A percentile compares a stretch with the other conserved stretches of the same genome.
Evolutionary conservation across 2,113 vertebrate species (phyloP).

Genomic region (Melierax canorus): DNA sequence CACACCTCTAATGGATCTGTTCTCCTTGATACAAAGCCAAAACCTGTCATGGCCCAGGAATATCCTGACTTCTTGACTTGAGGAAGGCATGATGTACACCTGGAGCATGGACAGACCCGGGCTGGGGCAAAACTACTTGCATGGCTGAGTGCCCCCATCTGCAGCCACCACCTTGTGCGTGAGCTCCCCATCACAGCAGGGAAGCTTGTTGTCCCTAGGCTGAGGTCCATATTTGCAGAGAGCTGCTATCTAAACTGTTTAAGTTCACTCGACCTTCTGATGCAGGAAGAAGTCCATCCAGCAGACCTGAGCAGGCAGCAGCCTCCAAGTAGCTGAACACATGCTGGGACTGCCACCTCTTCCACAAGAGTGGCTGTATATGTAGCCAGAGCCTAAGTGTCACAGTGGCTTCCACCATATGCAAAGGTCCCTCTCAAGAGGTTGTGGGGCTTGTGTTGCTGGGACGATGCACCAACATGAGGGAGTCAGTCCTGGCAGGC

Average conservation of each 20-base stretch:
- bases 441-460: not conserved
- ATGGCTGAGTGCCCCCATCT: not conserved
- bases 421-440: not conserved
- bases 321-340: not conserved
- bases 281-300: not conserved
- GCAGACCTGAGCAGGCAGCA: not conserved
- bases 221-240: not conserved
- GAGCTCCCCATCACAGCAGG: not conserved
- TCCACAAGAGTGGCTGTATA: not conserved
- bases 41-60: not conserved
- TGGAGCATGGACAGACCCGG: not conserved
- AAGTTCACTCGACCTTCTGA: not conserved
- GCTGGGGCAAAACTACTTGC: not conserved
- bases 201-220: not conserved
- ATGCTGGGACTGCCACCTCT: not conserved
- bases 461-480: rapidly evolving
- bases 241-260: not conserved
- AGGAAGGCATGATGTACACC: not conserved
- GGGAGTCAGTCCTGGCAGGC: not conserved
- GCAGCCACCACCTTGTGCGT: not conserved
- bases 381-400: not conserved
- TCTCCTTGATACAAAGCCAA: not conserved
- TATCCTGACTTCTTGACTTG: not conserved
- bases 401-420: not conserved
- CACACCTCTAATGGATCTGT: not conserved